These are phyloP conservation scores for Todiramphus saurophagus DNA, from an alignment of 2,113 vertebrate species.

Conservation along the genomic window DNA sequence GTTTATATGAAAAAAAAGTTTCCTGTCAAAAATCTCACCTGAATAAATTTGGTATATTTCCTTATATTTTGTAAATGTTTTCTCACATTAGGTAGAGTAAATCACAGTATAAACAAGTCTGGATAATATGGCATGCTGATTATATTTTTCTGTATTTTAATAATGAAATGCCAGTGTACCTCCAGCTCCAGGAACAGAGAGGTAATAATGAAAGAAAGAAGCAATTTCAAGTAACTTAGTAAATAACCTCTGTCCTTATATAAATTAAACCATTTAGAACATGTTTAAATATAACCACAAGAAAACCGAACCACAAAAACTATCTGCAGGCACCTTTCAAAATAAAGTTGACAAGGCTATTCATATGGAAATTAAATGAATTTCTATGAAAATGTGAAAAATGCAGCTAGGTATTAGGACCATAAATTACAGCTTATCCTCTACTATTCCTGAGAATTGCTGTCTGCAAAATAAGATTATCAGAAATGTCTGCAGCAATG, in stretches of 20 bases:
- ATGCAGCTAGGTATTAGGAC: not conserved
- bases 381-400: not conserved
- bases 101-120: not conserved
- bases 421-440: not conserved
- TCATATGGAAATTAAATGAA: not conserved
- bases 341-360: not conserved
- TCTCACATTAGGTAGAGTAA: not conserved
- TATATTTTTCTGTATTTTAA: not conserved
- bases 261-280: not conserved
- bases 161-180: not conserved
- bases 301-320: not conserved
- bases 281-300: not conserved
- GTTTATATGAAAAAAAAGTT: not conserved
- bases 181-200: not conserved
- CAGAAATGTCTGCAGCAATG: not conserved
- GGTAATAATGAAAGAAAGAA: not conserved
- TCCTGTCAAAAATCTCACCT: not conserved
- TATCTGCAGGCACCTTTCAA: not conserved
- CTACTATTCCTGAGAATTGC: not conserved
- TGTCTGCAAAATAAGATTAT: not conserved
- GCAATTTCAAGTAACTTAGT: not conserved
- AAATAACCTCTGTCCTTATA: not conserved
- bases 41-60: not conserved
- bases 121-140: not conserved
- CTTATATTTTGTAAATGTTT: not conserved